phyloP scores from a whole-genome alignment of 2,888 invertebrate genomes.

The Lepidocyrtoides sp. region DNA sequence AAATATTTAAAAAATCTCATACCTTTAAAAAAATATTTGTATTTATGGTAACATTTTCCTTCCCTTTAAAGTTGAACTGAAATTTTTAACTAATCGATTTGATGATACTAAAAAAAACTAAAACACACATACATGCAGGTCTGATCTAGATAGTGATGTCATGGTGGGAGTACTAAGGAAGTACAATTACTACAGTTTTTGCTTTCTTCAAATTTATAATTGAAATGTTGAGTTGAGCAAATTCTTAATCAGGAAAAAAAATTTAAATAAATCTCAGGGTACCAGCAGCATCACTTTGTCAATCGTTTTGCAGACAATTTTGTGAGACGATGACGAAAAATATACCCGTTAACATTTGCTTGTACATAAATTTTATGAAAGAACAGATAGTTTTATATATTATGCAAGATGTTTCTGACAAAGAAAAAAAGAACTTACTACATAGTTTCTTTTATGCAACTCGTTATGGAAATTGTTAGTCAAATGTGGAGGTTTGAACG shows the following conservation, averaged over 20 bases:
- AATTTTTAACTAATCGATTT: not conserved
- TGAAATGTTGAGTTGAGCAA: not conserved
- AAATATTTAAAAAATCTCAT: not conserved
- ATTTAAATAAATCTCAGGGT: constrained; percentile 10
- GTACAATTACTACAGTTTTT: not conserved
- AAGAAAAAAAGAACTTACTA: too few species aligned
- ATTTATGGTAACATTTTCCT: not conserved
- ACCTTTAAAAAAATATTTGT: not conserved
- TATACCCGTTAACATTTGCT: too few species aligned
- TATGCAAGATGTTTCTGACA: too few species aligned
- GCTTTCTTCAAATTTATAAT: not conserved
- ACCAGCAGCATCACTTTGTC: not conserved
- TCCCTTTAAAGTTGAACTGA: constrained; percentile 9
- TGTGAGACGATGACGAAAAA: too few species aligned
- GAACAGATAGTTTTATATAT: too few species aligned
- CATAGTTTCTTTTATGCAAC: too few species aligned
- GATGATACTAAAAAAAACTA: not conserved
- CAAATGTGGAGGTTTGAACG: too few species aligned
- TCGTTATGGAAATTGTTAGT: too few species aligned
- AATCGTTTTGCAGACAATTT: too few species aligned
- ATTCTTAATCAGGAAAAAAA: constrained; percentile 7
- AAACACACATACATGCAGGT: not conserved
- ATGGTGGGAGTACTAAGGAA: not conserved
- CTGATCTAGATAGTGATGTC: not conserved
- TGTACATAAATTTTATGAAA: too few species aligned